Percentiles rank a stretch among this genome's conserved stretches.
phyloP scores from a whole-genome alignment of 2,888 invertebrate genomes.

The Pristionchus japonicus region DNA sequence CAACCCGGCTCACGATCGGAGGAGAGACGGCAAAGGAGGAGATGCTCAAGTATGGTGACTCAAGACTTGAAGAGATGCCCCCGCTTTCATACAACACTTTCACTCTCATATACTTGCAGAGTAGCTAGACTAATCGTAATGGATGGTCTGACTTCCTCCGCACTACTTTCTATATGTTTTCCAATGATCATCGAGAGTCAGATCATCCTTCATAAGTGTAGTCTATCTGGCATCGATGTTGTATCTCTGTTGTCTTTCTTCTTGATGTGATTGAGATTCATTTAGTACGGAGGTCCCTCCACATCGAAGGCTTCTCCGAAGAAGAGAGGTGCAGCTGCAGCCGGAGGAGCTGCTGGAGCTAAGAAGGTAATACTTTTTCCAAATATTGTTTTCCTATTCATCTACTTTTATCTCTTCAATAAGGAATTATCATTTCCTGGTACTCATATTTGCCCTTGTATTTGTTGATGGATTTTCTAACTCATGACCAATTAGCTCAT shows the following conservation, averaged over 20 bases:
- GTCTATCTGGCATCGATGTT: background rate
- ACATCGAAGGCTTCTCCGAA: slow-evolving; percentile 36
- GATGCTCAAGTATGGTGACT: slow-evolving; percentile 8
- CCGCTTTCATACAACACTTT: background rate
- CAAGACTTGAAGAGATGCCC: background rate
- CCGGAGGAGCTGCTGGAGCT: background rate
- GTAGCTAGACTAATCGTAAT: background rate
- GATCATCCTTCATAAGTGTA: too few species aligned
- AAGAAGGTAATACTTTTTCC: background rate
- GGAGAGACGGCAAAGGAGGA: background rate
- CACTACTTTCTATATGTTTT: too few species aligned
- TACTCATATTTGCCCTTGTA: background rate
- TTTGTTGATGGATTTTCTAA: background rate
- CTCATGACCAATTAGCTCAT: background rate
- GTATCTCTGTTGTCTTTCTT: background rate
- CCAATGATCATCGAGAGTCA: too few species aligned
- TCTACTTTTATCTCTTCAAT: too few species aligned
- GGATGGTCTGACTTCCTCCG: too few species aligned
- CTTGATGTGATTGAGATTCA: background rate
- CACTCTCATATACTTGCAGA: too few species aligned
- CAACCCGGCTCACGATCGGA: slow-evolving; percentile 41
- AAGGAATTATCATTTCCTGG: too few species aligned
- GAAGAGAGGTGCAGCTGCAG: slow-evolving; percentile 36
- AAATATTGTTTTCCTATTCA: too few species aligned
- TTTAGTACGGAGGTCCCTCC: slow-evolving; percentile 7